These are phyloP conservation scores for Neotoxoptera formosana DNA, from an alignment of 1,140 invertebrate genomes.

Conservation along the genomic window DNA sequence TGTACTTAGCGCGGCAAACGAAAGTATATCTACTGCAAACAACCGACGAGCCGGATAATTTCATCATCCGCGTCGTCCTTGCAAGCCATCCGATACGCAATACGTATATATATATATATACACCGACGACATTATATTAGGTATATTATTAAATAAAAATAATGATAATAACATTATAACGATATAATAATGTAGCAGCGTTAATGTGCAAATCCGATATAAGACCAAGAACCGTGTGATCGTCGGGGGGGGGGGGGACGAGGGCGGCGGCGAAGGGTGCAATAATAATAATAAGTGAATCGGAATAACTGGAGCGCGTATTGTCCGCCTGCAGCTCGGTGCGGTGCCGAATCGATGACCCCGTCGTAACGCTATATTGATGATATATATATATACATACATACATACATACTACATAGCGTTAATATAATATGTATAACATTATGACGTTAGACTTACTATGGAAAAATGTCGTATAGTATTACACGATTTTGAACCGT, in stretches of 20 bases:
- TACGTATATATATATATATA: too few relatives aligned
- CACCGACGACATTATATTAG: not conserved
- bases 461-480: not conserved
- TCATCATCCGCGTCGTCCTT: not conserved
- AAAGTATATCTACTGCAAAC: slow-evolving; percentile 44
- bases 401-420: too few relatives aligned
- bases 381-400: too few relatives aligned
- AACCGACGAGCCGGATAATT: slow-evolving; percentile 42
- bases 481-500: not conserved
- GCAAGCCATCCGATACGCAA: not conserved
- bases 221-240: slow-evolving; percentile 5
- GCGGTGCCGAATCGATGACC: not conserved
- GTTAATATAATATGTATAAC: too few relatives aligned
- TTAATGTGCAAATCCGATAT: slow-evolving; percentile 48
- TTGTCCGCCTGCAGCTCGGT: not conserved
- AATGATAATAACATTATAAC: not conserved
- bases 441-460: not conserved
- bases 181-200: not conserved
- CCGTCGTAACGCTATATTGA: not conserved
- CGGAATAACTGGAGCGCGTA: not conserved
- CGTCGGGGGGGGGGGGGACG: not conserved
- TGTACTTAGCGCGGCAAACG: not conserved
- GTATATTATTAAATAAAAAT: too few relatives aligned
- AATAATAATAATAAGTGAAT: not conserved
- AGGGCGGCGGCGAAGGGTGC: not conserved